phyloP scores from a whole-genome alignment of 2,888 invertebrate genomes.

The Argyresthia albistria region DNA sequence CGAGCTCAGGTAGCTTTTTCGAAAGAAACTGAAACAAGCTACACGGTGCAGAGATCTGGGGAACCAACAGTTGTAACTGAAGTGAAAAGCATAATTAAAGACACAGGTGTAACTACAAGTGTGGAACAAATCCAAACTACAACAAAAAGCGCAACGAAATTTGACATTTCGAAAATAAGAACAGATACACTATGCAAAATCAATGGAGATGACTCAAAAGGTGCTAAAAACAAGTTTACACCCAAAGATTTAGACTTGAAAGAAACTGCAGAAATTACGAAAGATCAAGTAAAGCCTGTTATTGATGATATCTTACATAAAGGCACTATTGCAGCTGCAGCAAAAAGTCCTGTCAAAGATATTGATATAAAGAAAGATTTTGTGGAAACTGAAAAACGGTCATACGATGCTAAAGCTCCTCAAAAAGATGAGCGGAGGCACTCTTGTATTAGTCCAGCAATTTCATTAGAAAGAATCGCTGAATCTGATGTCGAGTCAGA shows the following conservation, averaged over 20 bases:
- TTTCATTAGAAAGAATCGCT: slow-evolving; percentile 59
- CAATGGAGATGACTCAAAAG: slow-evolving; percentile 32
- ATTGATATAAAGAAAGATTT: slow-evolving; percentile 59
- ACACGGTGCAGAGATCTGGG: slow-evolving; percentile 22
- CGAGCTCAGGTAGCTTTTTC: slow-evolving; percentile 18
- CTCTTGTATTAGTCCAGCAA: slow-evolving; percentile 62
- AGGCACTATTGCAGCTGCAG: slow-evolving; percentile 46
- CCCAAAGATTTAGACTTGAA: slow-evolving; percentile 34
- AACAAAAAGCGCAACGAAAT: slow-evolving; percentile 29
- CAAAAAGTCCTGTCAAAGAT: slow-evolving; percentile 46
- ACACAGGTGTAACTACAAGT: slow-evolving; percentile 16
- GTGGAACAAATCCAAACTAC: slow-evolving; percentile 23
- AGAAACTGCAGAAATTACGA: slow-evolving; percentile 44
- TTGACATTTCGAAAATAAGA: slow-evolving; percentile 54
- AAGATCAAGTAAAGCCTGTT: slow-evolving; percentile 54
- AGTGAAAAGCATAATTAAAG: slow-evolving; percentile 22
- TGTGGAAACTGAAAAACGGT: slow-evolving; percentile 51
- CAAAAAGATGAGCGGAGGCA: slow-evolving; percentile 59
- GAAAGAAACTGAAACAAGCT: slow-evolving; percentile 30
- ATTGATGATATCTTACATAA: slow-evolving; percentile 60
- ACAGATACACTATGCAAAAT: slow-evolving; percentile 55
- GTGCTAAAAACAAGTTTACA: slow-evolving; percentile 24
- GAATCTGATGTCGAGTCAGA: slow-evolving; percentile 62
- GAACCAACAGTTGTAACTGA: slow-evolving; percentile 22
- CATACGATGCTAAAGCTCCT: slow-evolving; percentile 61